phyloP scores from a whole-genome alignment of 2,797 vertebrate genomes.

The Oreortyx pictus region DNA sequence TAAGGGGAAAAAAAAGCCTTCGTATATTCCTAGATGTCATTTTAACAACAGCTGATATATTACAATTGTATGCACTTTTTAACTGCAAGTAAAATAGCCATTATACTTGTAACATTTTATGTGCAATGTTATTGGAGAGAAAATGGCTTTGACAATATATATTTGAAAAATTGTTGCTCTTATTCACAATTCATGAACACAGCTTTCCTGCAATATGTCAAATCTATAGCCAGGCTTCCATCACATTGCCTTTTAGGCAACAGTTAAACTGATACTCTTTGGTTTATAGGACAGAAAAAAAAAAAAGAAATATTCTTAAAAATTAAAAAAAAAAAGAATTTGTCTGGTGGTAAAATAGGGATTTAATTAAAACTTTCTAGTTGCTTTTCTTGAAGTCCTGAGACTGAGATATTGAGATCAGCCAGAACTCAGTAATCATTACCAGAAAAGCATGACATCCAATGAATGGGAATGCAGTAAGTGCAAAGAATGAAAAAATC shows the following conservation, averaged over 20 bases:
- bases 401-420: background rate
- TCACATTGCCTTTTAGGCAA: conserved; percentile 24
- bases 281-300: background rate
- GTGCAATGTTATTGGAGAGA: conserved; percentile 72
- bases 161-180: conserved; percentile 73
- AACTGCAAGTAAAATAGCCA: conserved; percentile 77
- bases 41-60: conserved; percentile 73
- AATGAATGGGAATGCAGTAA: background rate
- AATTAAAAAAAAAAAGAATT: background rate
- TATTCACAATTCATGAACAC: conserved; percentile 68
- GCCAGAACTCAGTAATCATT: background rate
- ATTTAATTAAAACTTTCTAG: background rate
- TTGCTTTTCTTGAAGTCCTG: background rate
- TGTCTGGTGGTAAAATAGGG: background rate
- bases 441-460: background rate
- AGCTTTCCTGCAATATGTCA: conserved; percentile 54
- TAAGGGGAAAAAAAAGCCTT: background rate
- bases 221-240: conserved; percentile 57
- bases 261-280: background rate
- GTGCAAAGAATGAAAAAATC: background rate
- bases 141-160: conserved; percentile 74
- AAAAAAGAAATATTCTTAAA: conserved; percentile 9
- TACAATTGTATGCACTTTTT: conserved; percentile 72
- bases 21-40: conserved; percentile 54
- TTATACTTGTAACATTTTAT: conserved; percentile 78